A percentile compares a stretch with the other conserved stretches of the same genome.
Conservation (phyloP, 2,888 invertebrate genomes). For the Unio pictorum region DNA sequence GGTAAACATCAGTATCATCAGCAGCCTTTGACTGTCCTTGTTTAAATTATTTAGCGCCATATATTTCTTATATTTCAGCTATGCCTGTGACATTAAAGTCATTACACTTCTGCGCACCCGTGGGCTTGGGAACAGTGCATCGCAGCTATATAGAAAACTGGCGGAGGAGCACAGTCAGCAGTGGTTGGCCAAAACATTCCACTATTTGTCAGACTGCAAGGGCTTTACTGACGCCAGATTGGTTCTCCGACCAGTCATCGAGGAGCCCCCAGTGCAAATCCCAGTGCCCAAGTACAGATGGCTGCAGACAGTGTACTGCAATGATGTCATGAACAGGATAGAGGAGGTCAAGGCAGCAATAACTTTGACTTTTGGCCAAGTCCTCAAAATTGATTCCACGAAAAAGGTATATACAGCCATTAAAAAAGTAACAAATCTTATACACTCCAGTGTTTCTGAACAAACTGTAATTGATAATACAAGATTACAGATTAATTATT, state of each 20-base stretch:
- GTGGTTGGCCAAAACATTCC: slow-evolving; percentile 17
- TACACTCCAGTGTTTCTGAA: neutral
- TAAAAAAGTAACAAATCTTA: neutral
- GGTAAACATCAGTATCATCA: neutral
- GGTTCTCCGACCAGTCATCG: too few species aligned
- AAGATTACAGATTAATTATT: too few species aligned
- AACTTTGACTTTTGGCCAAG: slow-evolving; percentile 32
- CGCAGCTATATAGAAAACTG: slow-evolving; percentile 24
- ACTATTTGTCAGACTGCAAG: too few species aligned
- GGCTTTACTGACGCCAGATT: too few species aligned
- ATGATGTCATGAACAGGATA: slow-evolving; percentile 34
- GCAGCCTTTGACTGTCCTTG: neutral
- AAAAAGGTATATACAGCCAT: slow-evolving; percentile 27
- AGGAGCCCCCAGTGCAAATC: too few species aligned
- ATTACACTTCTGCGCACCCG: slow-evolving; percentile 25
- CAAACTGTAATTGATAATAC: too few species aligned
- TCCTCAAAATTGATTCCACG: slow-evolving; percentile 50
- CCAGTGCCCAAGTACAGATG: too few species aligned
- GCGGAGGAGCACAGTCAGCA: slow-evolving; percentile 30
- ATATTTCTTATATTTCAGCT: slow-evolving; percentile 11
- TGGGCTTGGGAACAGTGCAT: slow-evolving; percentile 36
- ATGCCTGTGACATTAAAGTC: slow-evolving; percentile 32
- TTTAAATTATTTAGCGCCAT: neutral
- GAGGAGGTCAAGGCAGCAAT: slow-evolving; percentile 40
- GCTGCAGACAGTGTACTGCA: slow-evolving; percentile 20